Conservation (phyloP, 2,888 invertebrate genomes). For the Metalampra italica region DNA sequence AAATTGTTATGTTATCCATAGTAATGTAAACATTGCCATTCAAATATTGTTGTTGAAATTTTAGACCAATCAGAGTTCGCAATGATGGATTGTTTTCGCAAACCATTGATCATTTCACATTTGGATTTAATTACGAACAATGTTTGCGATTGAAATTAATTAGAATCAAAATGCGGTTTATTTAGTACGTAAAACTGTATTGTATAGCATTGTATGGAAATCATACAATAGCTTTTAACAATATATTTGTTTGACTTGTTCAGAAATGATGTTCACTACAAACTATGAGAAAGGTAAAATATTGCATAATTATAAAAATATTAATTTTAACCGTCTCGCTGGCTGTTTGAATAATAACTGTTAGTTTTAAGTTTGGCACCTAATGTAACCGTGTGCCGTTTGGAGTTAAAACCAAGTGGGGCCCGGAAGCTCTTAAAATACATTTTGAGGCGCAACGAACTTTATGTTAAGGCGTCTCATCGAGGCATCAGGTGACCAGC, state of each 20-base stretch:
- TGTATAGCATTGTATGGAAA: no score
- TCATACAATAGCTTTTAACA: neutral
- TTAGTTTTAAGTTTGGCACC: no score
- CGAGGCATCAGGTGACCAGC: no score
- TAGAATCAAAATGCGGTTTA: neutral
- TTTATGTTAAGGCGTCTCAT: no score
- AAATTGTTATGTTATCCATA: neutral
- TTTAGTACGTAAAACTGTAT: neutral
- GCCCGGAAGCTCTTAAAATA: no score
- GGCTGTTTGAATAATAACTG: neutral
- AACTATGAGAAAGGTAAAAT: no score
- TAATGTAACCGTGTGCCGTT: no score
- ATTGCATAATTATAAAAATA: no score
- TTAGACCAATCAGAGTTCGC: neutral
- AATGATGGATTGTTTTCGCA: neutral
- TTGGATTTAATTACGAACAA: neutral
- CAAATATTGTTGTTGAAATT: neutral
- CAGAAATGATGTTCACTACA: neutral
- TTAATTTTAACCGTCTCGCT: no score
- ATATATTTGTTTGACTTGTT: neutral
- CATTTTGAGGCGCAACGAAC: no score
- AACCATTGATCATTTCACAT: neutral
- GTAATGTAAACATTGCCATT: neutral
- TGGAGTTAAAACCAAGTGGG: no score
- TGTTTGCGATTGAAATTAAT: slow-evolving; percentile 3